Evolutionary conservation across 2,113 vertebrate species (phyloP).

Genomic region (Struthio camelus): DNA sequence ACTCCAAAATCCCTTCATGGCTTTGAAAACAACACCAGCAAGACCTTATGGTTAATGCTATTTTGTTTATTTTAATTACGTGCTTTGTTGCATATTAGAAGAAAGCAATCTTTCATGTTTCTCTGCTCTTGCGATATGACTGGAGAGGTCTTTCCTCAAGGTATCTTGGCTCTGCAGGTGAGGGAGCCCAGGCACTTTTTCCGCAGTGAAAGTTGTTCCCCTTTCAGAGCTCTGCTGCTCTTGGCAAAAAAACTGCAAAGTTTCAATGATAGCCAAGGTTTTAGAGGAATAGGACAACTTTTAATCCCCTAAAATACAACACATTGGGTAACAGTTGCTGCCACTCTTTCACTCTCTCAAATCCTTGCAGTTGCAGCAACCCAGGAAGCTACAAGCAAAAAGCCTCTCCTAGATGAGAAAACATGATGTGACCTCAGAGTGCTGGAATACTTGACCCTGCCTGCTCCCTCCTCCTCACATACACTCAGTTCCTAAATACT

Average conservation of each 20-base stretch:
- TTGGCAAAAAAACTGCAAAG: background rate
- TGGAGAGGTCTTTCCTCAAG: background rate
- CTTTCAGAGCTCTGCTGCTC: background rate
- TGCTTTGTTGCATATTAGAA: background rate
- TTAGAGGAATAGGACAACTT: background rate
- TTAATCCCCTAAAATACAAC: background rate
- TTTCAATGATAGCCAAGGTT: background rate
- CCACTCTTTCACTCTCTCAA: too few species aligned
- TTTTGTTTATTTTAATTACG: background rate
- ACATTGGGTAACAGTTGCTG: background rate
- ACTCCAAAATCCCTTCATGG: background rate
- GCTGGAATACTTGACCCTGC: background rate
- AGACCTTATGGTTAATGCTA: background rate
- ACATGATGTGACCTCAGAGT: background rate
- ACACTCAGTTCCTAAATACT: background rate
- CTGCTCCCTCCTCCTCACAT: background rate
- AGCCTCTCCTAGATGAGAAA: background rate
- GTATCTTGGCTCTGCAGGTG: background rate
- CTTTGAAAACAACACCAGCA: slow-evolving; percentile 2
- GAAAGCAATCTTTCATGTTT: background rate
- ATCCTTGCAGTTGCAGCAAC: background rate
- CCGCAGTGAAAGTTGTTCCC: background rate
- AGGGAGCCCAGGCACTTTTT: background rate
- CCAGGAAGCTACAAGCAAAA: background rate
- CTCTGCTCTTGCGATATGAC: background rate